Conservation (phyloP, 2,888 invertebrate species). For the Leucoptera coffeella region DNA sequence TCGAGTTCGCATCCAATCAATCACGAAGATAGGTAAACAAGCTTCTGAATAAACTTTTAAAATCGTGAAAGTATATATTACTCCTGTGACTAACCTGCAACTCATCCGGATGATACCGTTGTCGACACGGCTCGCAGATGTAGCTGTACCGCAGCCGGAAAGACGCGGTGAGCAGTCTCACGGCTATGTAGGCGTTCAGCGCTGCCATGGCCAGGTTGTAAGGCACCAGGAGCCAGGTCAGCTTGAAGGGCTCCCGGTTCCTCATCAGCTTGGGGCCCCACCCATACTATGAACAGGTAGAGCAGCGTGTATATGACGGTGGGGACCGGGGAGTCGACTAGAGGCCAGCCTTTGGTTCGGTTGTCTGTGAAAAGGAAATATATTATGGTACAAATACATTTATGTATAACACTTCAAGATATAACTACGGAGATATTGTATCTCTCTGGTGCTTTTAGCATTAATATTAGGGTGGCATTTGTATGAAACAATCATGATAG, state of each 20-base stretch:
- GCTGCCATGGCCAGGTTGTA: constrained; percentile 82
- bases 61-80: neutral
- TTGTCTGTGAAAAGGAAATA: constrained; percentile 55
- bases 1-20: too few species aligned
- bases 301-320: constrained; percentile 62
- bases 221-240: constrained; percentile 70
- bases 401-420: too few species aligned
- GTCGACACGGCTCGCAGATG: constrained; percentile 79
- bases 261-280: constrained; percentile 81
- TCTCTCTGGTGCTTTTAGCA: too few species aligned
- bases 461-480: too few species aligned
- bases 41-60: too few species aligned
- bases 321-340: constrained; percentile 76
- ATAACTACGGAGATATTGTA: too few species aligned
- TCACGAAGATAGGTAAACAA: too few species aligned
- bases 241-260: constrained; percentile 65
- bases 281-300: constrained; percentile 72
- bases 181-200: constrained; percentile 77
- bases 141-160: constrained; percentile 74
- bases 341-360: constrained; percentile 76
- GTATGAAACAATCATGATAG: too few species aligned
- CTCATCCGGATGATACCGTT: constrained; percentile 71
- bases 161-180: constrained; percentile 68
- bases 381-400: too few species aligned
- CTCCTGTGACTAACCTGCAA: constrained; percentile 62